Conservation (phyloP, 2,113 vertebrate species). For the Strigops habroptila region DNA sequence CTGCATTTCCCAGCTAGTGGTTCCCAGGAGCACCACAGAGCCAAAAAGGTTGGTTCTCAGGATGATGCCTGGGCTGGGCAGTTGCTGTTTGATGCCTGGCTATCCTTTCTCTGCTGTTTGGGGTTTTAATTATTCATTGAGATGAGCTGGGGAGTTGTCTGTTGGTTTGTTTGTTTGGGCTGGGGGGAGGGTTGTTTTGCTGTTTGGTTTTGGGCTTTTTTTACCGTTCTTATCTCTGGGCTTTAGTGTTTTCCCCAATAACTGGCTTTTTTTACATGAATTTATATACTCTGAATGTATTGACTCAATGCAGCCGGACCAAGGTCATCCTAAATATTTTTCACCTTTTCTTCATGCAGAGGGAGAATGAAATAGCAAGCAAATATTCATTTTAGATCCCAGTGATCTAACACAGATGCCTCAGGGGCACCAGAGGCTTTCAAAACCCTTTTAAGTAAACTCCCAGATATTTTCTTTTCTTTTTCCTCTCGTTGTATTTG, state of each 20-base stretch:
- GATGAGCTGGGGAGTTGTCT: neutral
- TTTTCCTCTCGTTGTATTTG: fast-evolving
- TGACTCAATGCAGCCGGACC: neutral
- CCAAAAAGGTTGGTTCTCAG: neutral
- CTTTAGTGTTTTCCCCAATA: neutral
- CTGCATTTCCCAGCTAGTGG: neutral
- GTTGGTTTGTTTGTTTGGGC: neutral
- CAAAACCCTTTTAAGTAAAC: neutral
- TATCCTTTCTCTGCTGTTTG: neutral
- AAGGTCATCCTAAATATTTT: neutral
- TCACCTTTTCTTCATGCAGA: neutral
- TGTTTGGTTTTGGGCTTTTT: neutral
- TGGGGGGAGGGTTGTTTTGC: neutral
- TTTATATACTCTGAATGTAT: neutral
- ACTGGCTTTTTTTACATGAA: neutral
- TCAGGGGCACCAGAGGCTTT: neutral
- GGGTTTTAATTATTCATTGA: neutral
- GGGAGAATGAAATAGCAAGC: neutral
- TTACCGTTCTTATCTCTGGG: neutral
- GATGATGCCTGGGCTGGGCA: neutral
- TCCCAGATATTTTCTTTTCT: neutral
- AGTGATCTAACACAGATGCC: neutral
- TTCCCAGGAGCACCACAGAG: neutral
- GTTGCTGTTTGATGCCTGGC: neutral
- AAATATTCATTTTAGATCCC: constrained; percentile 31